phyloP scores from a whole-genome alignment of 2,888 invertebrate species.

The Hydrotaea cyrtoneurina region DNA sequence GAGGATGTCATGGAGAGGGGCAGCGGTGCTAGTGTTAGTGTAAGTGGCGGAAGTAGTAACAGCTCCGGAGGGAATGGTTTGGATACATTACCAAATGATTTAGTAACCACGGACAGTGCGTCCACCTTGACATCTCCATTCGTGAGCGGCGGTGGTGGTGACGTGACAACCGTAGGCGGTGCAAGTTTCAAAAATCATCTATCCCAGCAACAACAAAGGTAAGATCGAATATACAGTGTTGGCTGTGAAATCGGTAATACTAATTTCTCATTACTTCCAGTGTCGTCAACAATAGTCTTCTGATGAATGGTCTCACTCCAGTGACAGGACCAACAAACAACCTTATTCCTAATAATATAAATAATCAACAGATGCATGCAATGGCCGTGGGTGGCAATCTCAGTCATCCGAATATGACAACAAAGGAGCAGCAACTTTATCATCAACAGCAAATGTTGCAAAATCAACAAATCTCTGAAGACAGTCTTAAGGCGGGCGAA shows the following conservation, averaged over 20 bases:
- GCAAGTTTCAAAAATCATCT: conserved; percentile 66
- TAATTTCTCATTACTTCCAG: background rate
- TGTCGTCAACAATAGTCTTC: conserved; percentile 71
- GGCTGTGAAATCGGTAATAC: background rate
- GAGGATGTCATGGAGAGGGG: conserved; percentile 70
- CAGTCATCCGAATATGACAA: conserved; percentile 64
- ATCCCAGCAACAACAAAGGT: conserved; percentile 68
- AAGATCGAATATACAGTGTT: conserved; percentile 31
- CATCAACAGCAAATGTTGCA: conserved; percentile 43
- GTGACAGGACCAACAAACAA: conserved; percentile 61
- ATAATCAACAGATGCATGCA: conserved; percentile 48
- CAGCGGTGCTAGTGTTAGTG: conserved; percentile 70
- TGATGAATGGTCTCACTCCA: conserved; percentile 78
- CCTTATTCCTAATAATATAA: conserved; percentile 70
- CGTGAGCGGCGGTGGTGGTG: conserved; percentile 51
- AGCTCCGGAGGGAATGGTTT: conserved; percentile 68
- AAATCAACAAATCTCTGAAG: conserved; percentile 20
- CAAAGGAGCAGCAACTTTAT: conserved; percentile 66
- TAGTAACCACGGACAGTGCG: conserved; percentile 58
- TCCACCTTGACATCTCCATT: conserved; percentile 50
- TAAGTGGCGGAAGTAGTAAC: conserved; percentile 70
- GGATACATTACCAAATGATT: conserved; percentile 68
- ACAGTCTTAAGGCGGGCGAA: conserved; percentile 28
- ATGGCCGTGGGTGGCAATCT: conserved; percentile 18
- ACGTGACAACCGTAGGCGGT: conserved; percentile 26